A percentile compares a stretch with the other conserved stretches of the same genome.
Evolutionary conservation across 2,113 vertebrate species (phyloP).

Genomic region (Sturnira hondurensis): DNA sequence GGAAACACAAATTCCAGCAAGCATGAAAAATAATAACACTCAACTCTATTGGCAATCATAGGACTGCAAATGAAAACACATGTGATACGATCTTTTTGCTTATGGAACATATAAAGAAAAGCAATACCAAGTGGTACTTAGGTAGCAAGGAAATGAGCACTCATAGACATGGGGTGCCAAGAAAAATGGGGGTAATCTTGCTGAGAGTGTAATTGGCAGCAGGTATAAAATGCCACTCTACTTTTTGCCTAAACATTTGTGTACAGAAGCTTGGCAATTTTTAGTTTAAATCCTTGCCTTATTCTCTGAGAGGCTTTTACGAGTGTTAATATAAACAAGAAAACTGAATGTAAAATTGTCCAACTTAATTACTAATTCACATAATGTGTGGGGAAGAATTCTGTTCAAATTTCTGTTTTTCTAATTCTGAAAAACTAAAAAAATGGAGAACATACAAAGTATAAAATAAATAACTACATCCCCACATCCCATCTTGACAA

Average conservation of each 20-base stretch:
- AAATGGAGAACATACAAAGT: background rate
- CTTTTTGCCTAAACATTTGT: background rate
- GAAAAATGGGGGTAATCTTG: background rate
- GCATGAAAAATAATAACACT: background rate
- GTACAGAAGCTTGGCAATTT: background rate
- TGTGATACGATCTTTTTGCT: background rate
- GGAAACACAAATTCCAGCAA: background rate
- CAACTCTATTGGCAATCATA: background rate
- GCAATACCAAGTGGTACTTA: background rate
- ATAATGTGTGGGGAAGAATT: background rate
- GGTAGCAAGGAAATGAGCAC: background rate
- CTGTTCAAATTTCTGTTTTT: conserved; percentile 3
- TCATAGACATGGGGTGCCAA: background rate
- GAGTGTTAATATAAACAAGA: background rate
- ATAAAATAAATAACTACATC: background rate
- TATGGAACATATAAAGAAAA: background rate
- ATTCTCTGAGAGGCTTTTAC: background rate
- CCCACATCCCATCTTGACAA: background rate
- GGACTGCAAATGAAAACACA: background rate
- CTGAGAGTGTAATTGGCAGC: background rate
- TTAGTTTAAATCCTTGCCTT: background rate
- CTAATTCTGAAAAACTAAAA: background rate
- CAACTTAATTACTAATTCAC: background rate
- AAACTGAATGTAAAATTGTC: background rate
- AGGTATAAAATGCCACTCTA: background rate